Base-by-base conservation (phyloP, 92 coral and sea anemone genomes). In the Zoanthus sansibaricus region DNA sequence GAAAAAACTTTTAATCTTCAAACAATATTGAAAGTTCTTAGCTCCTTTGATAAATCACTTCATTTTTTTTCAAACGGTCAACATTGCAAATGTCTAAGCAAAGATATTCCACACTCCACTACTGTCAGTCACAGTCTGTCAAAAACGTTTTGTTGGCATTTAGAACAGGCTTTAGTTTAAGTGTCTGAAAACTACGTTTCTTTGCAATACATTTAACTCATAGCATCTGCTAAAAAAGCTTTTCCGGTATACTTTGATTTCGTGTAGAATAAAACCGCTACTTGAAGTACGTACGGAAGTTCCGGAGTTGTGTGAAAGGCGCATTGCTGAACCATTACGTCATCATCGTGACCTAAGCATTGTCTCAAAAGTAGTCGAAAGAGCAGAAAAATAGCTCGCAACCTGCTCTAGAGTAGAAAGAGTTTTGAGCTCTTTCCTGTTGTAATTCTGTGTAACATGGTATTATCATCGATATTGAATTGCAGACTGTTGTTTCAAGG, bases 281-380 rank as follows among this genome's bases (percentile, higher is more conserved):
- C 25, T 37, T 2, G 42, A 2, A 13, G 21, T 10, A 67, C 7
- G 14, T 11, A 12, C 4, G 9, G 75, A 14, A 21, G 74, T 52
- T 80, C 85, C 85, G 85, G 85, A 47, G 25, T 18, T 21, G 15
- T 20, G 59, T 37, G 55, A 46, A 64, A 68, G 74, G 62, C 75
- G 85, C 85, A 55, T 74, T 62, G 85, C 66, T 62, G 45, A 25
- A 20, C 59, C 11, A 67, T 80, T 80, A 80, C 85, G 85, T 80
- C 85, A 80, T 64, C 82, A 80, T 64, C 82, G 82, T 76, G 82
- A 76, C 85, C 66, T 62, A 25, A 32, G 75, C 8, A 64, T 80
- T 61, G 71, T 61, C 25, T 58, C 30, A 9, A 62, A 44, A 25
- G 25, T 25, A 25, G 25, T 25, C 25, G 25, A 25, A 25, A 25